phyloP scores from a whole-genome alignment of 1,140 invertebrate genomes.

The Solenopsis invicta region DNA sequence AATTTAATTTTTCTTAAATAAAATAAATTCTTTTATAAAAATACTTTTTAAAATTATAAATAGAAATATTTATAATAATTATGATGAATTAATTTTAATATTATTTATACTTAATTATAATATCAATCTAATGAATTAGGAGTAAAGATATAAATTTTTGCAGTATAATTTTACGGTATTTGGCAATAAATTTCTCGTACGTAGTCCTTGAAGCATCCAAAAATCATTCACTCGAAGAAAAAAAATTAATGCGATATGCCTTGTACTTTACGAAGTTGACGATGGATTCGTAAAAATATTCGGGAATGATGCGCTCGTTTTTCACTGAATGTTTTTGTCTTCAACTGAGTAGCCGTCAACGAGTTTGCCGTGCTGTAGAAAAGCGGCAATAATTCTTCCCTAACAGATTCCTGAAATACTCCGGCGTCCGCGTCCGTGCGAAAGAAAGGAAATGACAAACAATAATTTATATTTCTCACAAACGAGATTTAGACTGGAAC shows the following conservation, averaged over 20 bases:
- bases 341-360: constrained; percentile 17
- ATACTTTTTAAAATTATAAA: background rate
- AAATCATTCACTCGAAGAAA: background rate
- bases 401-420: constrained; percentile 56
- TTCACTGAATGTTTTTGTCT: constrained; percentile 54
- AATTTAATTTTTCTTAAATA: background rate
- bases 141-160: background rate
- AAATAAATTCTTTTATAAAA: background rate
- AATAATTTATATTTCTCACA: constrained; percentile 60
- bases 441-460: constrained; percentile 42
- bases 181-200: background rate
- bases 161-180: constrained; percentile 5
- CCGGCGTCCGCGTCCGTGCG: background rate
- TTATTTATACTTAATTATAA: too few species aligned
- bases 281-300: constrained; percentile 51
- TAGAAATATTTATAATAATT: background rate
- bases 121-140: background rate
- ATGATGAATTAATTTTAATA: too few species aligned
- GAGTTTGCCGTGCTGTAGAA: background rate
- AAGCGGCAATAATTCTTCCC: constrained; percentile 31
- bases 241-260: constrained; percentile 43
- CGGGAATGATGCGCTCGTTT: constrained; percentile 43
- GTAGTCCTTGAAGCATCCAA: background rate
- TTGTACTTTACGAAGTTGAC: constrained; percentile 5
- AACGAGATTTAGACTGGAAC: constrained; percentile 25